Conservation (phyloP, 2,113 vertebrate species). For the Pomatostomus ruficeps region DNA sequence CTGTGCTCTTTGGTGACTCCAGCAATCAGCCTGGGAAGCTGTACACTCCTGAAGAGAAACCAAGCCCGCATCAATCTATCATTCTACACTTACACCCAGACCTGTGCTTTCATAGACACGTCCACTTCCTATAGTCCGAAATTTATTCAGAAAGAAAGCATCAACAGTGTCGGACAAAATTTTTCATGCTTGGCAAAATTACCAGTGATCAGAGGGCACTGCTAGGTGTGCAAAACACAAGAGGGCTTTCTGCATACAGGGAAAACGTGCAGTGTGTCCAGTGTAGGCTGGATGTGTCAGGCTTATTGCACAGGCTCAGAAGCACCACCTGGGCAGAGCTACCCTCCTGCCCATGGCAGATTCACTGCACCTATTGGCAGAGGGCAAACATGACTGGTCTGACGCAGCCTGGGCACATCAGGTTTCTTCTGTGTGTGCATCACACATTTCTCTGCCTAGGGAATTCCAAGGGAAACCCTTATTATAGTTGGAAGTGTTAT, state of each 20-base stretch:
- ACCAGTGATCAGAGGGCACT: too few relatives aligned
- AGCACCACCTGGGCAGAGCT: neutral
- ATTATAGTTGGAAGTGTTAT: neutral
- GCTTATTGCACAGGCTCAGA: neutral
- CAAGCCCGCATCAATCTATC: neutral
- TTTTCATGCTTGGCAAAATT: neutral
- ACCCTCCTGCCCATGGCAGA: neutral
- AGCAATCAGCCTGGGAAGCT: neutral
- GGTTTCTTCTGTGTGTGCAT: neutral
- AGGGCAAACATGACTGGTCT: neutral
- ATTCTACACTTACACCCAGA: neutral
- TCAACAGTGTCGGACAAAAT: neutral
- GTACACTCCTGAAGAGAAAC: neutral
- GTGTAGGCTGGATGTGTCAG: neutral
- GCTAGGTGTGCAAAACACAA: neutral
- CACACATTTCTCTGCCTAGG: neutral
- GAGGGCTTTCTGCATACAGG: neutral
- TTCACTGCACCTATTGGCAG: neutral
- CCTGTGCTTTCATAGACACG: neutral
- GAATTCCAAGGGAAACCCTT: neutral
- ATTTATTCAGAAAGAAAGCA: neutral
- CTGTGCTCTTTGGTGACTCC: neutral
- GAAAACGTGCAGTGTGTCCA: neutral
- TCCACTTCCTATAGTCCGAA: fast-evolving
- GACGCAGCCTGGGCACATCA: neutral